Evolutionary conservation across 2,888 invertebrate genomes (phyloP).

Genomic region (Eristalis arbustorum): DNA sequence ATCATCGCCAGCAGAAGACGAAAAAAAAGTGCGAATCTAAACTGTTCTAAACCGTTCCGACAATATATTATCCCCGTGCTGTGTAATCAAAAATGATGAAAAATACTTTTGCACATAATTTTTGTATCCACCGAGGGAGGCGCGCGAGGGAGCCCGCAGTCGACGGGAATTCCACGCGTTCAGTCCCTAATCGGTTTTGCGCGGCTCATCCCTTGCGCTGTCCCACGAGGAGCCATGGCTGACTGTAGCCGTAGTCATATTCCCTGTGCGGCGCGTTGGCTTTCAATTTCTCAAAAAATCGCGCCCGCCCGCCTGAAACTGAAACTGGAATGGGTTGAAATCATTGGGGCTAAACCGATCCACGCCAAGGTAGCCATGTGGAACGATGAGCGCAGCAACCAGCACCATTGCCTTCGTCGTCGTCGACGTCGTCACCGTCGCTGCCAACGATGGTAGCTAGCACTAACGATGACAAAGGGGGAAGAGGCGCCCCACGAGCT

Average conservation of each 20-base stretch:
- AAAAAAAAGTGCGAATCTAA: constrained; percentile 30
- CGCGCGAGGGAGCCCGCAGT: constrained; percentile 29
- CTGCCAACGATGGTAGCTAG: not conserved
- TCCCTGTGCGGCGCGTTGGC: constrained; percentile 24
- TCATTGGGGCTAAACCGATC: constrained; percentile 48
- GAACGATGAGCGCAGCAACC: constrained; percentile 40
- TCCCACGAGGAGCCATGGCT: constrained; percentile 18
- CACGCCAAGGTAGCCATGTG: constrained; percentile 65
- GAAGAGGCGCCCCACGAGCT: constrained; percentile 13
- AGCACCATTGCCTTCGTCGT: constrained; percentile 5
- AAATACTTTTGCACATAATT: constrained; percentile 66
- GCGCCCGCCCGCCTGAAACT: constrained; percentile 22
- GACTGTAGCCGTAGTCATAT: not conserved
- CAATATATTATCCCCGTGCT: constrained; percentile 62
- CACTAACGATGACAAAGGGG: not conserved
- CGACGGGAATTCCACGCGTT: constrained; percentile 40
- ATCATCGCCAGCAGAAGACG: constrained; percentile 23
- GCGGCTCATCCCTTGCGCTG: constrained; percentile 43
- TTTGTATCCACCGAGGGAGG: constrained; percentile 38
- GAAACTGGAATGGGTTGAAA: constrained; percentile 25
- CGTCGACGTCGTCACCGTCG: constrained; percentile 7
- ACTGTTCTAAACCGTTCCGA: constrained; percentile 45
- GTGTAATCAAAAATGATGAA: constrained; percentile 68
- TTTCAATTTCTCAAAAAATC: constrained; percentile 63
- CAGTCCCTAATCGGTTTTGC: constrained; percentile 64